phyloP scores from a whole-genome alignment of 2,113 vertebrate genomes.

The Phaethon lepturus region DNA sequence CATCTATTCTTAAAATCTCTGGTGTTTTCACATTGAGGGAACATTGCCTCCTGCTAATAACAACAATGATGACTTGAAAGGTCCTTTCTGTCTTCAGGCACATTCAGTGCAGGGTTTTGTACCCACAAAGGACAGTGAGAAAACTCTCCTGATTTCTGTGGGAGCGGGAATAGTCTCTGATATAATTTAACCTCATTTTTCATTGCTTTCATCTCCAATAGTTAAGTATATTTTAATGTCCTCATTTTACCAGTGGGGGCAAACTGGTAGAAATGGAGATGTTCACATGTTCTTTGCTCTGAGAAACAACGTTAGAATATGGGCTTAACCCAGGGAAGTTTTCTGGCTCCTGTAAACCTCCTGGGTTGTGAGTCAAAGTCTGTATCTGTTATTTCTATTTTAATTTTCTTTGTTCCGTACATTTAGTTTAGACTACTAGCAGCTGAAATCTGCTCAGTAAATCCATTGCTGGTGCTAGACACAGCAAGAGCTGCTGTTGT shows the following conservation, averaged over 20 bases:
- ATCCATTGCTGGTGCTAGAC: constrained; percentile 54
- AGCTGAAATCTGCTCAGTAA: constrained; percentile 35
- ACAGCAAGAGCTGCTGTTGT: constrained; percentile 52
- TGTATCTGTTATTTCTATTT: constrained; percentile 49
- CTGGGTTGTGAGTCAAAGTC: not conserved
- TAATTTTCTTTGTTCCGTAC: constrained; percentile 16
- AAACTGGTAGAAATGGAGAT: not conserved
- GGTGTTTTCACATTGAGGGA: not conserved
- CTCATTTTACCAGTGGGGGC: not conserved
- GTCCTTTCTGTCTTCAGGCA: not conserved
- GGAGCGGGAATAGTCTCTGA: not conserved
- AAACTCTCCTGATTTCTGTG: not conserved
- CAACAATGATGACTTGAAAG: not conserved
- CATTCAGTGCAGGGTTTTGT: not conserved
- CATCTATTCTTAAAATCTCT: not conserved
- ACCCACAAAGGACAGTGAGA: not conserved
- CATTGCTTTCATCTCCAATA: not conserved
- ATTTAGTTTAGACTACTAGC: constrained; percentile 32
- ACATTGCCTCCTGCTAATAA: not conserved
- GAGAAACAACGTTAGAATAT: not conserved
- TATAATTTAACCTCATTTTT: not conserved
- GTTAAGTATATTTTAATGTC: not conserved
- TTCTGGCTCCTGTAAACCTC: constrained; percentile 1
- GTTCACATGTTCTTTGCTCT: not conserved
- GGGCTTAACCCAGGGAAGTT: not conserved